Evolutionary conservation across 1,140 invertebrate genomes (phyloP), one percentile per base, ranked within the genome.

Genomic region (Drosophila suzukii): DNA sequence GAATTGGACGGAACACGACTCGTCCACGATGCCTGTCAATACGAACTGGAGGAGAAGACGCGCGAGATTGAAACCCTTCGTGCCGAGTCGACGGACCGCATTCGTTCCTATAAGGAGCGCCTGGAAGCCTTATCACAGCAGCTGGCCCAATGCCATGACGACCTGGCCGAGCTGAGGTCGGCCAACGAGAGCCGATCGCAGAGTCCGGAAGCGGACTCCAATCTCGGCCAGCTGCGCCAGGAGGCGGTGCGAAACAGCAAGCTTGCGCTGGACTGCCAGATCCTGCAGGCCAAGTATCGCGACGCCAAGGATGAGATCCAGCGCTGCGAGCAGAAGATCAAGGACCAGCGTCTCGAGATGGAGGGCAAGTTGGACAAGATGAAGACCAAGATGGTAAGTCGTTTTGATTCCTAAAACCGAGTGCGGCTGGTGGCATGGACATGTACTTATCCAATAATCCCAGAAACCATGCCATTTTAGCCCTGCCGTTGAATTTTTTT

Each of bases 331-430:
- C 78, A 91, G 17, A 85, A 91, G 44, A 86, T 94, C 0, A 93
- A 93, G 81, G 94, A 95, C 56, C 93, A 95, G 13, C 92, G 94
- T 15, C 92, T 93, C 7, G 94, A 95, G 75, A 94, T 95, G 90
- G 95, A 95, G 77, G 94, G 94, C 60, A 95, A 95, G 91, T 91
- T 95, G 71, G 94, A 94, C 66, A 93, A 94, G 88, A 95, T 95
- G 94, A 95, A 95, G 80, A 92, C 93, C 8, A 95, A 95, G 94
- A 95, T 95, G 94, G 94, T 95, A 92, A 93, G 94, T 94, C n/a
- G n/a, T 15, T 43, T 38, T 20, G 30, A 11, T 32, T 17, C 17
- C 32, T 17, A n/a, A 17, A 12, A 17, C n/a, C 59, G 6, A 32
- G 41, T 13, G 7, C 10, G 17, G 56, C 2, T 20, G 20, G 20